A percentile compares a stretch with the other conserved stretches of the same genome.
These are phyloP conservation scores for Chrysolina haemoptera DNA, from an alignment of 2,888 invertebrate genomes.

Conservation along the genomic window DNA sequence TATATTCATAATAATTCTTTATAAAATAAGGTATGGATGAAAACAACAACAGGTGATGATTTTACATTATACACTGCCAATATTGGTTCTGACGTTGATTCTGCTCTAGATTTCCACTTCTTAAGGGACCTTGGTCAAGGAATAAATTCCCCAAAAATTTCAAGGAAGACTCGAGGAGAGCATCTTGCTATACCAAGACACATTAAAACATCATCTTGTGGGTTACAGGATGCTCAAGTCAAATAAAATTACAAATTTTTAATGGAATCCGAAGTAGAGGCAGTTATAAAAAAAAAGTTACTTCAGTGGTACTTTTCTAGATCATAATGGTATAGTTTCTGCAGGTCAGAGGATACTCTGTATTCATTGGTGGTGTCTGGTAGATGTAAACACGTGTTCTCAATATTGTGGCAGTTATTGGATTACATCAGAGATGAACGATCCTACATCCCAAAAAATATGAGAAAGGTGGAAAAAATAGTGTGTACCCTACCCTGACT, in stretches of 20 bases:
- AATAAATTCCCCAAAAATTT: constrained; percentile 19
- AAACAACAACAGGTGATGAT: not conserved
- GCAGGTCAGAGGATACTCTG: too few species aligned
- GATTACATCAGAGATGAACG: constrained; percentile 24
- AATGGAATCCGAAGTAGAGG: not conserved
- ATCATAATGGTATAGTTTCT: not conserved
- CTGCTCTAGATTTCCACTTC: constrained; percentile 18
- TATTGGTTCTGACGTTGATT: constrained; percentile 15
- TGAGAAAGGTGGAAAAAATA: too few species aligned
- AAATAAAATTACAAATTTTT: too few species aligned
- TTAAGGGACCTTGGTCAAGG: constrained; percentile 20
- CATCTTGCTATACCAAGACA: too few species aligned
- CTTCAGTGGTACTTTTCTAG: not conserved
- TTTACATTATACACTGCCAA: not conserved
- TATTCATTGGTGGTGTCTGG: constrained; percentile 15
- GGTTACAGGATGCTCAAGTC: too few species aligned
- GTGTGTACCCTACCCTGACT: too few species aligned
- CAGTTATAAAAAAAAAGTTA: constrained; percentile 18
- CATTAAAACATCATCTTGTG: too few species aligned
- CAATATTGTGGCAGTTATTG: constrained; percentile 23
- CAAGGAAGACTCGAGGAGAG: too few species aligned
- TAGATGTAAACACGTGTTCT: constrained; percentile 23
- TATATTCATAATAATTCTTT: constrained; percentile 29
- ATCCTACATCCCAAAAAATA: constrained; percentile 14
- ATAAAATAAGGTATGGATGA: constrained; percentile 2